Conservation (phyloP, 2,888 invertebrate species). For the Allygus modestus region DNA sequence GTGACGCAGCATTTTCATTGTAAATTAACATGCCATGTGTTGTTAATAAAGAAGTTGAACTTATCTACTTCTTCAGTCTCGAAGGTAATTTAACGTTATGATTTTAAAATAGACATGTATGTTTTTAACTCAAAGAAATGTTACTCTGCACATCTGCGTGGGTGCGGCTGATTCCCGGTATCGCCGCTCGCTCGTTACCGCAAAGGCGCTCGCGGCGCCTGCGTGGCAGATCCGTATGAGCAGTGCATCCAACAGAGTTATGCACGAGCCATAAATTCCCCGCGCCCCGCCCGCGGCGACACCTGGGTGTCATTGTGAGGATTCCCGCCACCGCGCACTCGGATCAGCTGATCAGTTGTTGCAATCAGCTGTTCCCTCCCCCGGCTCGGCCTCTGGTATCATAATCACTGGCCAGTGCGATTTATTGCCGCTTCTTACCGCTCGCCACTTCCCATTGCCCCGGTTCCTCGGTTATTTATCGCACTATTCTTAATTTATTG, state of each 20-base stretch:
- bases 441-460: constrained; percentile 36
- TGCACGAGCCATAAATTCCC: constrained; percentile 22
- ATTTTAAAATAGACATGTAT: too few species aligned
- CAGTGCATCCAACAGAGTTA: constrained; percentile 35
- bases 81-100: too few species aligned
- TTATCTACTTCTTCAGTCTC: too few species aligned
- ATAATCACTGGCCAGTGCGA: constrained; percentile 44
- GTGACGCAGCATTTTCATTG: too few species aligned
- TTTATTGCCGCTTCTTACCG: constrained; percentile 27
- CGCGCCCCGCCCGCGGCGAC: constrained; percentile 32
- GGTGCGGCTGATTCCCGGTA: too few species aligned
- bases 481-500: constrained; percentile 28
- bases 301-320: constrained; percentile 28
- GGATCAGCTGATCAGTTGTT: constrained; percentile 14
- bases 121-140: too few species aligned
- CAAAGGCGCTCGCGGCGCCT: too few species aligned
- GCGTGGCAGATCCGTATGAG: not conserved
- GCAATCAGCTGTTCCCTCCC: constrained; percentile 31
- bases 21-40: too few species aligned
- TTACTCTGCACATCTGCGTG: too few species aligned
- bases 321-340: constrained; percentile 29
- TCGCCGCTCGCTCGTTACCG: too few species aligned
- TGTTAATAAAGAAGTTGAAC: too few species aligned
- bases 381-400: constrained; percentile 36
- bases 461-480: constrained; percentile 34